Evolutionary conservation across 1,140 invertebrate genomes (phyloP).

Genomic region (Drosophila auraria): DNA sequence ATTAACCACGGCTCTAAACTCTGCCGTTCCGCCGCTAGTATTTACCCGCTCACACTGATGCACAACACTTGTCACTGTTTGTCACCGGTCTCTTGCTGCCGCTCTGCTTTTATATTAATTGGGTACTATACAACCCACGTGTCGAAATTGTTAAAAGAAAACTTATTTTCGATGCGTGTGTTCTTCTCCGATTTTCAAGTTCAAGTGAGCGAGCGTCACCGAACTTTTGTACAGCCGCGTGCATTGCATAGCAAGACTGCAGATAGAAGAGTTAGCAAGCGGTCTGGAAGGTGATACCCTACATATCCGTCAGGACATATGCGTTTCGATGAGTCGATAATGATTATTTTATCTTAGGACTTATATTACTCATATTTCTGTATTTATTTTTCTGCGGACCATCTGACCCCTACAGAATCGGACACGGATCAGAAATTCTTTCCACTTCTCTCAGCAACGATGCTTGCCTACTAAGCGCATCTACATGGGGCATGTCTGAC

Average conservation of each 20-base stretch:
- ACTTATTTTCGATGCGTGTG: neutral
- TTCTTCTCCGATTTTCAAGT: neutral
- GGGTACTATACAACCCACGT: neutral
- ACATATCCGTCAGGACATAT: too few relatives aligned
- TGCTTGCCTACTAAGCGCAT: too few relatives aligned
- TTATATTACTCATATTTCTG: too few relatives aligned
- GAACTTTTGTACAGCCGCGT: too few relatives aligned
- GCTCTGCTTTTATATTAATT: neutral
- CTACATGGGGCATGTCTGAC: neutral
- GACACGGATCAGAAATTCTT: neutral
- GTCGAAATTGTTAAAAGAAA: neutral
- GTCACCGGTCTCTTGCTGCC: neutral
- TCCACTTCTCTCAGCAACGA: neutral
- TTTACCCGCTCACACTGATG: neutral
- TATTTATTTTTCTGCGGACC: too few relatives aligned
- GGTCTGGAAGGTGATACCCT: too few relatives aligned
- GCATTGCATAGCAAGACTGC: too few relatives aligned
- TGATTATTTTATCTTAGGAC: too few relatives aligned
- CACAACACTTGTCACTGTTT: neutral
- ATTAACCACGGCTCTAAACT: too few relatives aligned
- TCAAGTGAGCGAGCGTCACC: neutral
- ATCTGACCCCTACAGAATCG: neutral
- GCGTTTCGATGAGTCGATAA: too few relatives aligned
- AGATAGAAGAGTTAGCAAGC: too few relatives aligned
- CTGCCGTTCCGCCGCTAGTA: too few relatives aligned